phyloP scores from a whole-genome alignment of 1,140 invertebrate genomes.

The Drosophila novamexicana region DNA sequence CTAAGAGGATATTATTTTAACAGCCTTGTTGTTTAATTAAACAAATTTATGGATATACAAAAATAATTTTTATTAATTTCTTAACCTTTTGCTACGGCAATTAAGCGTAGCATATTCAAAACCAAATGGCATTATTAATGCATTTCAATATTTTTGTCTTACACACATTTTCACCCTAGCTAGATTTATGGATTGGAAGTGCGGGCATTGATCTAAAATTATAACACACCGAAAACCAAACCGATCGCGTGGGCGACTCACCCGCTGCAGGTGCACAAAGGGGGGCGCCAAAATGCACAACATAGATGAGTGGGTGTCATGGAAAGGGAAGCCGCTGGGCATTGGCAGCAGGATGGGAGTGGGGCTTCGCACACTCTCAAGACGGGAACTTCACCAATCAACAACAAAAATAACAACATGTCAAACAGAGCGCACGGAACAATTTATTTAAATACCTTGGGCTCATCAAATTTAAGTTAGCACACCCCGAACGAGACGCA shows the following conservation, averaged over 20 bases:
- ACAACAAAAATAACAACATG: constrained; percentile 80
- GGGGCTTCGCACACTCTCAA: constrained; percentile 12
- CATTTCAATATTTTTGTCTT: constrained; percentile 35
- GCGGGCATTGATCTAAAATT: constrained; percentile 52
- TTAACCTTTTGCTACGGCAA: constrained; percentile 53
- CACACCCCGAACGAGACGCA: constrained; percentile 54
- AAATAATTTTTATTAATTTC: constrained; percentile 38
- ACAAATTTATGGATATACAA: constrained; percentile 20
- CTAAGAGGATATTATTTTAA: background rate
- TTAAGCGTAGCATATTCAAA: constrained; percentile 29
- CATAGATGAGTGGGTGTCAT: constrained; percentile 36
- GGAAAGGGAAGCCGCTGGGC: constrained; percentile 4
- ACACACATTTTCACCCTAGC: constrained; percentile 14
- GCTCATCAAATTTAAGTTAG: constrained; percentile 76
- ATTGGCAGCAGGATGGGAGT: background rate
- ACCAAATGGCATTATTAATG: constrained; percentile 50
- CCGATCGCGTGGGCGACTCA: constrained; percentile 1
- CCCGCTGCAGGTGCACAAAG: constrained; percentile 41
- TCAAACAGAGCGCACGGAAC: constrained; percentile 79
- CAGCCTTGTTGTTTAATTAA: background rate
- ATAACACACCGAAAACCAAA: constrained; percentile 15
- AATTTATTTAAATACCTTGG: constrained; percentile 81
- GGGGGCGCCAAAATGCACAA: constrained; percentile 47
- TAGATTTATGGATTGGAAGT: constrained; percentile 48
- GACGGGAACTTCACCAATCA: constrained; percentile 67